Evolutionary conservation across 2,888 invertebrate species (phyloP), one percentile per base, ranked within the genome.

Genomic region (Leucoma salicis): DNA sequence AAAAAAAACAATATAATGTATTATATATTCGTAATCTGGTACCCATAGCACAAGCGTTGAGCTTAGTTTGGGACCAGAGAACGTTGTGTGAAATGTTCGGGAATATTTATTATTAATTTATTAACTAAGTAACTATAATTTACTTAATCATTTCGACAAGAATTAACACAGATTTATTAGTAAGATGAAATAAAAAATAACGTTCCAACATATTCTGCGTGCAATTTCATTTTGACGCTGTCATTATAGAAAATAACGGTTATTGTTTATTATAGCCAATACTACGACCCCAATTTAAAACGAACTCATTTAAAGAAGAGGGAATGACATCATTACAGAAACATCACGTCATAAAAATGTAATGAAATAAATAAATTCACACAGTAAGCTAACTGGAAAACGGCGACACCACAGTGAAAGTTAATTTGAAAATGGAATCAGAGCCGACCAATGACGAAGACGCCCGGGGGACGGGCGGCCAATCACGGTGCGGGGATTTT

Each of bases 361-460:
- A 76, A 80, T 77, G 80, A 78, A 79, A 78, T 74, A 79, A 79
- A 78, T 82, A 83, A 61, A 61, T 63, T 61, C 64, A 48, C 47
- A 63, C 57, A 44, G 36, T 59, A 80, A 78, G 79, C 74, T 76
- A 78, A 81, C 75, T 69, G 70, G 67, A 73, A 75, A 78, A 60
- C 69, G 67, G 68, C 71, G 79, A 81, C 82, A 78, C 72, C 78
- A 80, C 81, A 82, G 84, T 78, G 88, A 87, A 84, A 89, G 86
- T 88, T 86, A 88, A 89, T 89, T 87, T 86, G 86, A 88, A 89
- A 89, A 88, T 86, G 87, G 85, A 81, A 89, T 88, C 85, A 88
- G 79, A 65, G 55, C 57, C 77, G 67, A 67, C 88, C 89, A 88
- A 89, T 87, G 69, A 78, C 64, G 72, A 49, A 55, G 59, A 62